Conservation (phyloP, 1,140 invertebrate genomes). For the Hycleus cichorii region DNA sequence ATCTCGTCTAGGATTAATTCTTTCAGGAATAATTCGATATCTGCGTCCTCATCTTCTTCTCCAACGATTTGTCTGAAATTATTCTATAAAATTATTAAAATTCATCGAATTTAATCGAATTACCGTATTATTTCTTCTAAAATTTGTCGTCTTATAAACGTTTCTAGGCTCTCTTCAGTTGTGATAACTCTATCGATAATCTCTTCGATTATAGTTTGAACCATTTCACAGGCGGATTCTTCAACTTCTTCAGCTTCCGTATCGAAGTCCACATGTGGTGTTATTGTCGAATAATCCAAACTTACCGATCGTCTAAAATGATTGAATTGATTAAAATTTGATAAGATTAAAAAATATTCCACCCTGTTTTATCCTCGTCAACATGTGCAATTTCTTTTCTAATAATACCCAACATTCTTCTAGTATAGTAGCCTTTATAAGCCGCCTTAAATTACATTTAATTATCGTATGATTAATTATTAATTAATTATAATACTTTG, state of each 20-base stretch:
- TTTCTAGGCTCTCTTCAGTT: neutral
- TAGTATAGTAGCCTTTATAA: slow-evolving; percentile 8
- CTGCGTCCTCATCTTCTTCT: neutral
- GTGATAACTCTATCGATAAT: neutral
- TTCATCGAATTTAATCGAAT: no score
- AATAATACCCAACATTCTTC: neutral
- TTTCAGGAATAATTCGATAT: neutral
- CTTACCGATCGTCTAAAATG: neutral
- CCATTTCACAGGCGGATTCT: neutral
- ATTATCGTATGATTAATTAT: no score
- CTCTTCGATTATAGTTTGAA: neutral
- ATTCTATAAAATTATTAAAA: no score
- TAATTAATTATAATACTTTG: slow-evolving; percentile 21
- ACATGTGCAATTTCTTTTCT: neutral
- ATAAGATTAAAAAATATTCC: no score
- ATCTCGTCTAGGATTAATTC: neutral
- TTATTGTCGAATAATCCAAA: neutral
- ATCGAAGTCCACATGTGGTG: slow-evolving; percentile 6
- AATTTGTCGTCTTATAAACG: neutral
- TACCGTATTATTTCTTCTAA: no score
- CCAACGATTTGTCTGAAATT: neutral
- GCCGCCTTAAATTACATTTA: slow-evolving; percentile 6
- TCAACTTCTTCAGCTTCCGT: neutral
- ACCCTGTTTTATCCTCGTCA: no score
- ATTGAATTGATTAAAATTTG: neutral